Percentiles rank a stretch among this genome's conserved stretches.
These are phyloP conservation scores for Adela reaumurella DNA, from an alignment of 2,888 invertebrate genomes.

Conservation along the genomic window DNA sequence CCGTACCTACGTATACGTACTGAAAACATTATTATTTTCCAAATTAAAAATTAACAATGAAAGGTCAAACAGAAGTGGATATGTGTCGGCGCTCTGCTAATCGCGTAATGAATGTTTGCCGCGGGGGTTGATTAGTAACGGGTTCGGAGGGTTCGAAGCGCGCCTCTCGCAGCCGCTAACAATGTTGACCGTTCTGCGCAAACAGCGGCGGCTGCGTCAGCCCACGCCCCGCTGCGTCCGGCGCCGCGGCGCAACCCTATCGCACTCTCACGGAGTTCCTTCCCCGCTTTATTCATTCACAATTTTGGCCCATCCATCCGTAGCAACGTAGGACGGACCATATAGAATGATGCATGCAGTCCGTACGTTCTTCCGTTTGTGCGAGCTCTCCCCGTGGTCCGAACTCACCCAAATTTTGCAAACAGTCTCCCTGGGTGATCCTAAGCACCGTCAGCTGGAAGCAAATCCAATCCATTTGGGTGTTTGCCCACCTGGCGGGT, in stretches of 20 bases:
- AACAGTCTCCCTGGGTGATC: too few species aligned
- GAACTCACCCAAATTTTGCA: too few species aligned
- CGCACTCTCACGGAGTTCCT: slow-evolving; percentile 13
- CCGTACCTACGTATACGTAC: too few species aligned
- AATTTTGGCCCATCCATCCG: too few species aligned
- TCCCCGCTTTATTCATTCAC: slow-evolving; percentile 19
- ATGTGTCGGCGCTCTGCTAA: slow-evolving; percentile 36
- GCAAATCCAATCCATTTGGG: too few species aligned
- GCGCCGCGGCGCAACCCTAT: slow-evolving; percentile 20
- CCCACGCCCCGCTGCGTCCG: slow-evolving; percentile 29
- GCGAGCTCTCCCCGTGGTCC: too few species aligned
- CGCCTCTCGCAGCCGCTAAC: slow-evolving; percentile 27
- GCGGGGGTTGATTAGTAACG: slow-evolving; percentile 9
- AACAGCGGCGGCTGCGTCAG: slow-evolving; percentile 45
- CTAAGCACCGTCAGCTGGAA: too few species aligned
- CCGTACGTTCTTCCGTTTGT: too few species aligned
- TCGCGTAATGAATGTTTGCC: slow-evolving; percentile 46
- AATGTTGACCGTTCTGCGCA: slow-evolving; percentile 48
- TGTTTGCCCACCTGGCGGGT: too few species aligned
- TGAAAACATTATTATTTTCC: too few species aligned
- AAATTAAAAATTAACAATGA: slow-evolving; percentile 28
- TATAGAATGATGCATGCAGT: too few species aligned
- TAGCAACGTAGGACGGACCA: too few species aligned
- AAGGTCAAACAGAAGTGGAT: slow-evolving; percentile 30
- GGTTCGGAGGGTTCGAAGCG: slow-evolving; percentile 11